Evolutionary conservation across 2,797 vertebrate genomes (phyloP).

Genomic region (Podarcis lilfordi): DNA sequence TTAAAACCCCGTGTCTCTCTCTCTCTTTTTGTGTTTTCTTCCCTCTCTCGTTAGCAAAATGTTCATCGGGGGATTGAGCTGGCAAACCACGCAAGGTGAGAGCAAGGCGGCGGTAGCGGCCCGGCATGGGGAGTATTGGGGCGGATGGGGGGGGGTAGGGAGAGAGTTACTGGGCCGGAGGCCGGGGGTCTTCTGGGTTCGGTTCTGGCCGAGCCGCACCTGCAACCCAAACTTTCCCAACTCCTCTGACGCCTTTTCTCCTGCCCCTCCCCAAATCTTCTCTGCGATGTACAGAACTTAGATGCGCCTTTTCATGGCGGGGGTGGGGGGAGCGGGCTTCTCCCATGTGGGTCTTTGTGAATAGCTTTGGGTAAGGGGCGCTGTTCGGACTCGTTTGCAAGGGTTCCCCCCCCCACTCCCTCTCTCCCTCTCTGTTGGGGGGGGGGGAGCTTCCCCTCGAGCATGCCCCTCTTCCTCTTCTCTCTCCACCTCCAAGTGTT

Average conservation of each 20-base stretch:
- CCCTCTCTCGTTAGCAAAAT: slow-evolving; percentile 90
- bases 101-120: slow-evolving; percentile 24
- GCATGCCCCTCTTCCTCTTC: background rate
- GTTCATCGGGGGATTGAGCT: slow-evolving; percentile 98
- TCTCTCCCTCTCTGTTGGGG: background rate
- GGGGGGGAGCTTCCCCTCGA: background rate
- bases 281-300: background rate
- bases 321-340: background rate
- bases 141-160: background rate
- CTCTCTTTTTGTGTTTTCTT: slow-evolving; percentile 49
- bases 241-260: slow-evolving; percentile 32
- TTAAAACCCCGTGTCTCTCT: background rate
- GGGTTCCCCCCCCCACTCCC: background rate
- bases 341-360: slow-evolving; percentile 14
- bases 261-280: slow-evolving; percentile 42
- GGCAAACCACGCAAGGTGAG: slow-evolving; percentile 99
- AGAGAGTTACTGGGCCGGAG: background rate
- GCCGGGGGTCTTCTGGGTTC: background rate
- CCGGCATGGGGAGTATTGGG: background rate
- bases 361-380: background rate
- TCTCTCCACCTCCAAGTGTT: background rate
- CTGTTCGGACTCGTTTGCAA: background rate
- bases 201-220: slow-evolving; percentile 31
- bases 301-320: background rate
- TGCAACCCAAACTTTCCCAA: slow-evolving; percentile 53